Conservation (phyloP, 2,797 vertebrate genomes). For the Ciconia nigra region DNA sequence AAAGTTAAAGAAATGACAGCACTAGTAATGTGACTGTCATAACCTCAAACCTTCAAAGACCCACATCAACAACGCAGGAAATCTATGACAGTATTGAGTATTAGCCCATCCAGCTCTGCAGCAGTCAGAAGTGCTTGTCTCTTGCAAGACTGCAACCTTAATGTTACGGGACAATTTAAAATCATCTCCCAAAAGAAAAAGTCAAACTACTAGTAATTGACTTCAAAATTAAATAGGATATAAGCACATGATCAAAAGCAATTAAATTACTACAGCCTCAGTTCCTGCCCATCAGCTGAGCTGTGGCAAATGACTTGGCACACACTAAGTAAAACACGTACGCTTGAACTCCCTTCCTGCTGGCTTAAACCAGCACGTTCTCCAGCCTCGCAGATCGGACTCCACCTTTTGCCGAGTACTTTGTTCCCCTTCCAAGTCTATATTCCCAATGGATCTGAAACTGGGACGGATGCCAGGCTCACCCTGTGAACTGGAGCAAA, state of each 20-base stretch:
- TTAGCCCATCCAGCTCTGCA: neutral
- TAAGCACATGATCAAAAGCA: slow-evolving; percentile 51
- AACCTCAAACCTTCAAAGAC: slow-evolving; percentile 28
- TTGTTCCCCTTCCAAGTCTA: slow-evolving; percentile 60
- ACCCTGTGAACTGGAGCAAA: neutral
- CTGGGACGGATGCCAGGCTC: slow-evolving; percentile 38
- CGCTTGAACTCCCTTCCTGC: neutral
- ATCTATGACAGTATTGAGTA: neutral
- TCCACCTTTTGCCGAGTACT: slow-evolving; percentile 38
- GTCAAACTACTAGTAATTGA: neutral
- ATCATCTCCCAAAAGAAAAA: neutral
- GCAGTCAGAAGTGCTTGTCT: neutral
- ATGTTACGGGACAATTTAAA: neutral
- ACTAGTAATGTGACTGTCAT: neutral
- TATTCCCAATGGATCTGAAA: slow-evolving; percentile 60
- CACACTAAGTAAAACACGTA: neutral
- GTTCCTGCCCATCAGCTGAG: slow-evolving; percentile 31
- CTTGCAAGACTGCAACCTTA: neutral
- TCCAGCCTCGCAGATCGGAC: neutral
- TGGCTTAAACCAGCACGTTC: neutral
- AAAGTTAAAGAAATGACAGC: neutral
- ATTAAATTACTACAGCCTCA: neutral
- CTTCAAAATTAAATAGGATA: slow-evolving; percentile 18
- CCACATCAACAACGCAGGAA: neutral
- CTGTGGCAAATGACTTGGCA: neutral